These are phyloP conservation scores for Florisuga fusca DNA, from an alignment of 2,797 vertebrate genomes.

Conservation along the genomic window DNA sequence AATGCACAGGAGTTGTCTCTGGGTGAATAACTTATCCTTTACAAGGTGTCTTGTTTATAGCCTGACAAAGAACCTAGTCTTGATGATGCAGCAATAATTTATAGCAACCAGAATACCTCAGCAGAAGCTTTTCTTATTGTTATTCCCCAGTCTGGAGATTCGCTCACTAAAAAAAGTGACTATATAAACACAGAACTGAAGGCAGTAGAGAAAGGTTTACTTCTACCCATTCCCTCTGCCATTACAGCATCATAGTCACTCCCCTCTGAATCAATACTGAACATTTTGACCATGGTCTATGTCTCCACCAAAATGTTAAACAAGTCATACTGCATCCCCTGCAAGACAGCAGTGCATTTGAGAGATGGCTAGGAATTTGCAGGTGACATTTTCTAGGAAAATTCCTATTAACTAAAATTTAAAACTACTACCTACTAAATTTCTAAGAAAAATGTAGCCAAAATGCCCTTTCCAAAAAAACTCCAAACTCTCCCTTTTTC, in stretches of 20 bases:
- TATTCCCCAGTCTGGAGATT: not conserved
- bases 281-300: not conserved
- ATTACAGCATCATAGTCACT: not conserved
- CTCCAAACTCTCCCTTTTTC: fast-evolving
- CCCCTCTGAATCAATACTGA: not conserved
- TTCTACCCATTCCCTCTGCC: not conserved
- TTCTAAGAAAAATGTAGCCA: not conserved
- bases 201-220: not conserved
- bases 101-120: not conserved
- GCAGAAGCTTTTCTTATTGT: slow-evolving; percentile 11
- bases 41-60: slow-evolving; percentile 17
- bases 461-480: not conserved
- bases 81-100: not conserved
- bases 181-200: not conserved
- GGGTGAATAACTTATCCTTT: not conserved
- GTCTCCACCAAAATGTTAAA: not conserved
- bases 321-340: not conserved
- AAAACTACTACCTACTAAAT: not conserved
- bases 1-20: not conserved
- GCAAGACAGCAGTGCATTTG: not conserved
- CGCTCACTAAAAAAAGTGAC: not conserved
- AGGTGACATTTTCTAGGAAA: not conserved
- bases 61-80: not conserved
- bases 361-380: not conserved
- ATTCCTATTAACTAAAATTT: not conserved